Evolutionary conservation across 2,888 invertebrate genomes (phyloP).

Genomic region (Phaonia tiefii): DNA sequence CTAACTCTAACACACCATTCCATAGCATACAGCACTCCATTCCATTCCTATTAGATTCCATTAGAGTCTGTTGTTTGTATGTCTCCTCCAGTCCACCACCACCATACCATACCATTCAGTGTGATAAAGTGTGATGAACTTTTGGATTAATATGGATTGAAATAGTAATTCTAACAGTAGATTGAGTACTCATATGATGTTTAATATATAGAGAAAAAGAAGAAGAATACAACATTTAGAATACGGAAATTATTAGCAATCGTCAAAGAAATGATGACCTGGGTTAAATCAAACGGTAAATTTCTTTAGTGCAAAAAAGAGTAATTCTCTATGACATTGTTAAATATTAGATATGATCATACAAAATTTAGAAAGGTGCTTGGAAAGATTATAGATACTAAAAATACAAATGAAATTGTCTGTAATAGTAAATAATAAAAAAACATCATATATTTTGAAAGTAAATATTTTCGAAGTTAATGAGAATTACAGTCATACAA

Average conservation of each 20-base stretch:
- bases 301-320: not conserved
- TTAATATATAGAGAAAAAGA: not conserved
- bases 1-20: not conserved
- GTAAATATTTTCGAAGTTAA: no score
- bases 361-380: no score
- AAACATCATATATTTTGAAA: no score
- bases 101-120: not conserved
- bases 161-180: conserved; percentile 1
- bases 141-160: conserved; percentile 14
- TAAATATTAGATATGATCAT: no score
- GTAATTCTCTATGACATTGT: no score
- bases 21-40: not conserved
- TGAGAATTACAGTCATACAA: no score
- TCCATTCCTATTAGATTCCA: not conserved
- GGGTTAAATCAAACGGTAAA: not conserved
- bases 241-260: not conserved
- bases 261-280: not conserved
- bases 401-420: no score
- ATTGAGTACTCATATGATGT: not conserved
- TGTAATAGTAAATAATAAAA: no score
- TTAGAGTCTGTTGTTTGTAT: no score
- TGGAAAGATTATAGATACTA: no score
- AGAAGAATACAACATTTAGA: not conserved
- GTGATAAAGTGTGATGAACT: conserved; percentile 19
- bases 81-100: not conserved